Conservation (phyloP, 2,113 vertebrate genomes). For the Narcine bancroftii region DNA sequence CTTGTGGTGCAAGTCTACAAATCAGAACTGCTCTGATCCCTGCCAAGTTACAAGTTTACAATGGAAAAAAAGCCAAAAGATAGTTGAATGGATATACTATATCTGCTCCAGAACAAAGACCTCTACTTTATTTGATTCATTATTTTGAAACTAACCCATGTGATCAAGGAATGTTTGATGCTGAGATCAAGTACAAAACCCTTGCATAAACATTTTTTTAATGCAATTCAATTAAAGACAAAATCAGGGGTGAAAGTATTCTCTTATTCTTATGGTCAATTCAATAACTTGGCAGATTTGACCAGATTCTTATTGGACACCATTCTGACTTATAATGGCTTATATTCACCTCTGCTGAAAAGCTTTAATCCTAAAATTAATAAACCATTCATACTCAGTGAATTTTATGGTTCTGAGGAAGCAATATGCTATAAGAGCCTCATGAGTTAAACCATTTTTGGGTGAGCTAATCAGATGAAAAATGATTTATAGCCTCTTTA, state of each 20-base stretch:
- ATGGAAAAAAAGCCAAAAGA: slow-evolving; percentile 26
- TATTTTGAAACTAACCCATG: not conserved
- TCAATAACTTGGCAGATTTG: too few relatives aligned
- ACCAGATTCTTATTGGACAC: too few relatives aligned
- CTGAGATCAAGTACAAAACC: not conserved
- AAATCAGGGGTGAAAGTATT: too few relatives aligned
- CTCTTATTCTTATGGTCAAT: too few relatives aligned
- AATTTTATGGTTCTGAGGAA: too few relatives aligned
- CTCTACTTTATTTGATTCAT: not conserved
- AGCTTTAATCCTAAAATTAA: too few relatives aligned
- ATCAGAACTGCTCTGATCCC: not conserved
- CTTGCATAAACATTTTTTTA: not conserved
- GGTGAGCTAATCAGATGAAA: too few relatives aligned
- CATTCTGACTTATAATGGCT: too few relatives aligned
- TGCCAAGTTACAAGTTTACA: not conserved
- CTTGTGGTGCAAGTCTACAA: not conserved
- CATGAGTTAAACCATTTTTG: not conserved
- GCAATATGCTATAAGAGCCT: not conserved
- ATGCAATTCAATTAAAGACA: not conserved
- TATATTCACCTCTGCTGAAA: too few relatives aligned
- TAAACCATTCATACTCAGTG: too few relatives aligned
- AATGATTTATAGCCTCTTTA: too few relatives aligned
- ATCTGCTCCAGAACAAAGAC: not conserved
- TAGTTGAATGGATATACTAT: not conserved
- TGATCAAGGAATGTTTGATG: not conserved